Evolutionary conservation across 2,113 vertebrate genomes (phyloP), one percentile per base, ranked within the genome.

Genomic region (Vulpes lagopus): DNA sequence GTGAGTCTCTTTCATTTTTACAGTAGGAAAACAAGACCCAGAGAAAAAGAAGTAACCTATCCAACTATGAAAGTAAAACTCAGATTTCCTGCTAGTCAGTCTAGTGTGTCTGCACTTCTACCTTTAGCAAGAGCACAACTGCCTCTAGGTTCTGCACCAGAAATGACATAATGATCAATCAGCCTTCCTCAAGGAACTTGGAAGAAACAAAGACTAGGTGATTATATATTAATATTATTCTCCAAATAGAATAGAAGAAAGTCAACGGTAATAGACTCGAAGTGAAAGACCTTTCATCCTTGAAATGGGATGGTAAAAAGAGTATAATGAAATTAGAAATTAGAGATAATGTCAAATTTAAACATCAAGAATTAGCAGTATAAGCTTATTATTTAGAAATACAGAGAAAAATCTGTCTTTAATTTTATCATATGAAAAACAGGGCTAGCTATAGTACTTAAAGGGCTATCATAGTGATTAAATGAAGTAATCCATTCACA

Each of bases 1-100:
- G 2, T 83, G 43, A 90, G 35, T 78, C 51, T 80, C 62, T 85
- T 90, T 92, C n/a, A 79, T 88, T 93, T 95, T 95, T 71, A 80
- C 6, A 97, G 53, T 94, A 86, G 65, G 43, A 88, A 96, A 93
- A 88, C 20, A 76, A 96, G 57, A 9, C n/a, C 15, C 25, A 12
- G 62, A 79, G 83, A 85, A 91, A 86, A 95, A 93, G 84, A 82
- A 91, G 35, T 71, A 82, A 78, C 27, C n/a, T 96, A 8, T 80
- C 43, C 19, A 85, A 35, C 19, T 38, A 32, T 32, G 59, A 60
- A 82, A 91, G 43, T 74, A 89, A 80, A 91, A 91, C 55, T 86
- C 55, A 19, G 9, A 57, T 87, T 96, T 92, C 51, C 62, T 95
- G 2, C 25, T 93, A 22, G 16, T 43, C 35, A n/a, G 16, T 71